A percentile compares a stretch with the other conserved stretches of the same genome.
These are phyloP conservation scores for Volucella inflata DNA, from an alignment of 2,888 invertebrate species.

Conservation along the genomic window DNA sequence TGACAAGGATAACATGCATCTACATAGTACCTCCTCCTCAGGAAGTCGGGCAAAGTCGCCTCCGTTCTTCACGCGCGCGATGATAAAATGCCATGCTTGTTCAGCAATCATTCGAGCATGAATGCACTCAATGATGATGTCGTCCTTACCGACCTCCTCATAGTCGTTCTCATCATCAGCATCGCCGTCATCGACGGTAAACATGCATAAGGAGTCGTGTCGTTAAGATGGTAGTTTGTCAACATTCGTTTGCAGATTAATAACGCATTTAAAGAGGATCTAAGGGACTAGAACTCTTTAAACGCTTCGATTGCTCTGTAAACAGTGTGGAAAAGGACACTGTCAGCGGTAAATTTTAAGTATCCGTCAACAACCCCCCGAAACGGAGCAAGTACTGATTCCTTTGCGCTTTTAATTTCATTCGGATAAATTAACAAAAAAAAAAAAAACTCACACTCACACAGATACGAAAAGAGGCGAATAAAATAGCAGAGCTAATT, in stretches of 20 bases:
- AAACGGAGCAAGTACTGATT: slow-evolving; percentile 6
- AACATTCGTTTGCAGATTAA: slow-evolving; percentile 67
- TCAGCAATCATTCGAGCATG: slow-evolving; percentile 73
- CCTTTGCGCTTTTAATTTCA: slow-evolving; percentile 9
- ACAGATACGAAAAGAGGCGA: not conserved
- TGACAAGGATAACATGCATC: slow-evolving; percentile 78
- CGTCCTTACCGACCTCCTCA: slow-evolving; percentile 26
- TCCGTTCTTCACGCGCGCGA: slow-evolving; percentile 10
- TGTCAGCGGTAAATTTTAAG: slow-evolving; percentile 64
- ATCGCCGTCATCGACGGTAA: slow-evolving; percentile 19
- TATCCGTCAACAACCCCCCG: slow-evolving; percentile 31
- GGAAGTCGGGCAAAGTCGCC: slow-evolving; percentile 2
- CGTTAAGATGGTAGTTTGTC: slow-evolving; percentile 70
- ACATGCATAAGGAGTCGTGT: slow-evolving; percentile 42
- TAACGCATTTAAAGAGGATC: slow-evolving; percentile 64
- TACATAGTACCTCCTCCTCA: not conserved
- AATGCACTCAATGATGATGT: slow-evolving; percentile 74
- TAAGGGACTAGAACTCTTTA: slow-evolving; percentile 62
- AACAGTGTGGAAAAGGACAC: slow-evolving; percentile 59
- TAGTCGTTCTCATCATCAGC: not conserved
- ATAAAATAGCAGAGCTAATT: slow-evolving; percentile 55
- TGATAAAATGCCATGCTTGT: slow-evolving; percentile 73
- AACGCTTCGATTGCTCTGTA: slow-evolving; percentile 66
- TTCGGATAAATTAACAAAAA: not conserved
- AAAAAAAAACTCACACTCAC: not conserved